A percentile compares a stretch with the other conserved stretches of the same genome.
phyloP scores from a whole-genome alignment of 1,140 invertebrate species.

The Anastrepha obliqua region DNA sequence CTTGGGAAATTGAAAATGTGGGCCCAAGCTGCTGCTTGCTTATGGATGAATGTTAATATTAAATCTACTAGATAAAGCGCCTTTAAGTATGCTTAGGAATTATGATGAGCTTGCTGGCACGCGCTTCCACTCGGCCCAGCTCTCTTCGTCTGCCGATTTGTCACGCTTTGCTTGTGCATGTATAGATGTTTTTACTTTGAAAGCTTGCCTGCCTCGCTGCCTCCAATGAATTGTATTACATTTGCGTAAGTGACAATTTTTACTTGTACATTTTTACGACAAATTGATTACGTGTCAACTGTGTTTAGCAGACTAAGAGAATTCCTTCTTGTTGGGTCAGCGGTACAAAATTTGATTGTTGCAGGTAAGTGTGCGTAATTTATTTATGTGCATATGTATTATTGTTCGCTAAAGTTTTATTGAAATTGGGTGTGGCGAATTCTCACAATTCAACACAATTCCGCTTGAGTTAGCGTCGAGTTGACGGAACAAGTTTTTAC shows the following conservation, averaged over 20 bases:
- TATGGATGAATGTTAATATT: conserved; percentile 43
- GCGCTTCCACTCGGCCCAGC: background rate
- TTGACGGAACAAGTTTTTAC: too few relatives aligned
- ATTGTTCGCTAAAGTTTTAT: background rate
- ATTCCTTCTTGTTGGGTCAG: conserved; percentile 2
- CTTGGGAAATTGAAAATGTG: conserved; percentile 55
- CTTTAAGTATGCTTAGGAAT: conserved; percentile 62
- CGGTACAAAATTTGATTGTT: background rate
- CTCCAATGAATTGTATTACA: background rate
- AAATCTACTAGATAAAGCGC: conserved; percentile 60
- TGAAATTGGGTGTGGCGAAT: background rate
- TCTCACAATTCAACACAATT: too few relatives aligned
- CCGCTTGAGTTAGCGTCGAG: too few relatives aligned
- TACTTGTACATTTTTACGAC: conserved; percentile 12
- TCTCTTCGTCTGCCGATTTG: background rate
- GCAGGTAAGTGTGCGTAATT: background rate
- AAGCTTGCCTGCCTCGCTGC: background rate
- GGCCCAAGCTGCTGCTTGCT: background rate
- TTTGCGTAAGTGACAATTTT: conserved; percentile 15
- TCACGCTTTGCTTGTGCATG: too few relatives aligned
- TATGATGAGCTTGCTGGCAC: conserved; percentile 66
- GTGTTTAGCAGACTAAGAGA: background rate
- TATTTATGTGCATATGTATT: background rate
- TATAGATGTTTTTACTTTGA: background rate
- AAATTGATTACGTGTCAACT: conserved; percentile 52